Evolutionary conservation across 1,140 invertebrate genomes (phyloP), one percentile per base, ranked within the genome.

Genomic region (Metopolophium dirhodum): DNA sequence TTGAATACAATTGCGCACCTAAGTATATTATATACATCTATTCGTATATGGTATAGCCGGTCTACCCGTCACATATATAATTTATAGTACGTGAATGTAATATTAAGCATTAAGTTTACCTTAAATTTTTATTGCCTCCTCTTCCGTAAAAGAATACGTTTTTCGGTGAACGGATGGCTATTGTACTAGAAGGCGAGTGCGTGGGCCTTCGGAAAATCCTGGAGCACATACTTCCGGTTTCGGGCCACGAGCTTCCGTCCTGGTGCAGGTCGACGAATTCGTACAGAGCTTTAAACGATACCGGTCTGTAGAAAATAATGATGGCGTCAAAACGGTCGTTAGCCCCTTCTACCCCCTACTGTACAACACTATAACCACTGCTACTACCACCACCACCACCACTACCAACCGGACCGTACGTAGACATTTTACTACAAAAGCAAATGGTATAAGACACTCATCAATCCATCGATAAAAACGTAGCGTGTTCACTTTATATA

Each of bases 221-320:
- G 0, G 96, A 97, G 94, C 97, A 97, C 0, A 96, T 95, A 3
- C 96, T 96, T 20, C 95, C 96, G 0, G 97, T 97, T 95, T 96
- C 97, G 0, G 96, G 96, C 95, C 96, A 97, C 0, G 96, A 96
- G 92, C 98, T 96, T 0, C 98, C 98, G 94, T 98, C 97, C 95
- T 98, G 97, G 94, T 97, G 97, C 7, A 98, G 95, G 95, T 98
- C 97, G 20, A 98, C 98, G 94, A 98, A 98, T 95, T 98, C 98
- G 95, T 98, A 98, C n/a, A 98, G 96, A 0, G 98, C 96, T 94
- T 97, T 97, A 94, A 98, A 98, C 94, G 97, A 97, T 26, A 98
- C 96, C 0, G 97, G 97, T 94, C 97, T 97, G 95, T 57, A 96
- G 23, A 57, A 47, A 14, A 86, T 77, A 77, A 77, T 77, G 61